A percentile compares a stretch with the other conserved stretches of the same genome.
Conservation (phyloP, 2,888 invertebrate species). For the Rhingia rostrata region DNA sequence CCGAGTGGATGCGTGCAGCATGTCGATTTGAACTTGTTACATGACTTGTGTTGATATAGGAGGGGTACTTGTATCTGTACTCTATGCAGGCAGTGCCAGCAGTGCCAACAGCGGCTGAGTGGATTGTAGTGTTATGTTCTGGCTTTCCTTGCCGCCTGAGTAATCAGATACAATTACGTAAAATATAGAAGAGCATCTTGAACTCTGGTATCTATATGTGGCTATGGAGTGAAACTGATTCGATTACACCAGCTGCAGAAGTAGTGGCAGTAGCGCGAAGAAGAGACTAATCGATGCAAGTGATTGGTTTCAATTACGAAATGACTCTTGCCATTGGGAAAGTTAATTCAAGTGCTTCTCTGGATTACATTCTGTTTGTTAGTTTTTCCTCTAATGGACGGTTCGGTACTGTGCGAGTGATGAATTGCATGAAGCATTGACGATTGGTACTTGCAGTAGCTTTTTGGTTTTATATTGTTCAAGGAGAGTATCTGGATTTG, state of each 20-base stretch:
- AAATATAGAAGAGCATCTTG: conserved; percentile 63
- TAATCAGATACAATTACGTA: conserved; percentile 69
- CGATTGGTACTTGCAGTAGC: not conserved
- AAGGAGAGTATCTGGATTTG: no score
- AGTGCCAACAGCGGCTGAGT: conserved; percentile 16
- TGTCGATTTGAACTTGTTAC: conserved; percentile 66
- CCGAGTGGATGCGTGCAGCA: conserved; percentile 53
- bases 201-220: conserved; percentile 27
- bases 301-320: conserved; percentile 71
- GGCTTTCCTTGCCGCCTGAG: conserved; percentile 56
- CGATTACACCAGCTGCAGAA: conserved; percentile 7
- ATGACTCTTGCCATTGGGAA: conserved; percentile 39
- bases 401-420: conserved; percentile 9
- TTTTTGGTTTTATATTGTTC: no score
- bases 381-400: conserved; percentile 17
- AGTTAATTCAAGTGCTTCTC: conserved; percentile 43
- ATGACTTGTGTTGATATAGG: conserved; percentile 45
- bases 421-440: conserved; percentile 1
- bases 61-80: not conserved
- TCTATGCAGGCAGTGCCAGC: not conserved
- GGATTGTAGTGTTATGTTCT: conserved; percentile 47
- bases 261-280: not conserved
- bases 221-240: conserved; percentile 27
- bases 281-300: conserved; percentile 61
- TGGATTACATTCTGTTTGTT: conserved; percentile 22